phyloP scores from a whole-genome alignment of 2,113 vertebrate genomes.

The Cygnus atratus region DNA sequence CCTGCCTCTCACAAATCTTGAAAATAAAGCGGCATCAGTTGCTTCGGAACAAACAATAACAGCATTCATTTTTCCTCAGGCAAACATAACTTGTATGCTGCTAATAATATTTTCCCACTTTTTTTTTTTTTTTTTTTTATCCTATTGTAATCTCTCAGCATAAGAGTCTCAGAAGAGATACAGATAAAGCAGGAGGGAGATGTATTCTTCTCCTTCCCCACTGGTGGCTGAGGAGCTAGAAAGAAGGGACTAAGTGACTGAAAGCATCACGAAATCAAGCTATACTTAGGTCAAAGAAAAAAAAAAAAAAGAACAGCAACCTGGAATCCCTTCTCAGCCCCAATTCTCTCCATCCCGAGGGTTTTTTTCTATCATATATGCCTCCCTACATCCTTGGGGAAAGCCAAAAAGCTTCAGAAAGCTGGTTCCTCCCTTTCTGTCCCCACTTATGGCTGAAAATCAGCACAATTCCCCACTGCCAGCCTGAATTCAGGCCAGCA shows the following conservation, averaged over 20 bases:
- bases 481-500: background rate
- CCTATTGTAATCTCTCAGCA: background rate
- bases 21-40: constrained; percentile 1
- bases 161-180: background rate
- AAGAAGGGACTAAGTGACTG: background rate
- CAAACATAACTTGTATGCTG: background rate
- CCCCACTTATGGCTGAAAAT: background rate
- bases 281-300: rapidly evolving
- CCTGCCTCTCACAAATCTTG: background rate
- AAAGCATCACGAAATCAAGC: background rate
- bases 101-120: background rate
- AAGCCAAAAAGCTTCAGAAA: background rate
- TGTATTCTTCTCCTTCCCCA: background rate
- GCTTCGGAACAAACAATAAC: background rate
- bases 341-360: background rate
- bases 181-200: background rate
- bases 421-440: background rate
- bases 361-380: rapidly evolving
- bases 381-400: background rate
- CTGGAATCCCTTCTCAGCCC: background rate
- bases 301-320: background rate
- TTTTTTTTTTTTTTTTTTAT: background rate
- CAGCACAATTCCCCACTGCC: background rate
- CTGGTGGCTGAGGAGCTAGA: background rate
- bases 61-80: background rate